Base-by-base conservation (phyloP, 2,888 invertebrate genomes). In the Hirtodrosophila histrioides region DNA sequence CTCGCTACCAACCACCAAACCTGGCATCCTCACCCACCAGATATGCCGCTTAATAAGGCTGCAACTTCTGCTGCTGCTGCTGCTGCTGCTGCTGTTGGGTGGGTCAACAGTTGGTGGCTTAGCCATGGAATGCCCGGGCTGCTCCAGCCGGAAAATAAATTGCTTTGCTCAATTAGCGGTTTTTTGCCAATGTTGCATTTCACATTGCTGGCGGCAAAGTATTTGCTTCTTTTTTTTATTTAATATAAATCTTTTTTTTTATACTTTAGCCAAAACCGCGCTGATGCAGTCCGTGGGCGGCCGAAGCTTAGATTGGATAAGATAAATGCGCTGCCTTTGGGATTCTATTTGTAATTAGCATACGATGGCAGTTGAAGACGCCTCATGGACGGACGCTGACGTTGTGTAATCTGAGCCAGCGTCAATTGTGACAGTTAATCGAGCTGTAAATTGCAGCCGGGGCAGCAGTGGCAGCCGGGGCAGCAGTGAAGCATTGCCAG, bases 91-190 rank as follows among this genome's bases (percentile, higher is more conserved):
- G 11, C 10, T 39, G 45, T 48, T 41, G 31, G 31, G 27, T 53
- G 58, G 51, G 36, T 39, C 61, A 49, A 17, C 51, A 56, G 61
- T 60, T 69, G 56, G 48, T 44, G 50, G 67, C 45, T 41, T 35
- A 50, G 61, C 8, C 4, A 1, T 44, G 33, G 36, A 9, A 44
- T 27, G 64, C 56, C 53, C 17, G 23, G 63, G 63, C 53, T n/a
- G 63, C 53, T n/a, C 6, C 4, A 31, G 40, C 62, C 39, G 56
- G 46, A 39, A 75, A 76, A 81, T 81, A 83, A 82, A 82, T 82
- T 83, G 75, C 84, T 66, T 75, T 78, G 81, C 81, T 72, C 81
- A 82, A 82, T 82, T 80, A 82, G 81, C 77, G 78, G 78, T 71
- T 75, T 51, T 49, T 48, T 17, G 35, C 43, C 64, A 55, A 67